These are phyloP conservation scores for Antheraea assamensis DNA, from an alignment of 2,888 invertebrate species.

Conservation along the genomic window DNA sequence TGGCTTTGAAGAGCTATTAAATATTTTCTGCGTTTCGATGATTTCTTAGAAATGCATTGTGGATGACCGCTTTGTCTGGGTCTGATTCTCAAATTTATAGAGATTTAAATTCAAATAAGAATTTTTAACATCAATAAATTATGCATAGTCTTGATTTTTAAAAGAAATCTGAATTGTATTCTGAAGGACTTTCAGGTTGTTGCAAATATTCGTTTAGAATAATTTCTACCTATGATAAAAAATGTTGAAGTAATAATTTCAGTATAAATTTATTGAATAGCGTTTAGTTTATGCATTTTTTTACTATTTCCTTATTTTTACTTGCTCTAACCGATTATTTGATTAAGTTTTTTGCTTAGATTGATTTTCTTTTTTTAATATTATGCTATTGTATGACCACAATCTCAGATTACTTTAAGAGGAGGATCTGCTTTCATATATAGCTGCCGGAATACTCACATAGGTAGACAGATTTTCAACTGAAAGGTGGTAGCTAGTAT, in stretches of 20 bases:
- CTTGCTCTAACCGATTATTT: no score
- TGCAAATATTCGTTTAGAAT: not conserved
- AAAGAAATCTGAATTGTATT: not conserved
- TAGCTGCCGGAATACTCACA: no score
- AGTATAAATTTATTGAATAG: no score
- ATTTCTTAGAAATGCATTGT: slow-evolving; percentile 52
- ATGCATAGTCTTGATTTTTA: not conserved
- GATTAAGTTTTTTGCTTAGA: no score
- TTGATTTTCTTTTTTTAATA: no score
- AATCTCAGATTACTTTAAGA: no score
- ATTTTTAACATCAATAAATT: not conserved
- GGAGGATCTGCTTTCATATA: no score
- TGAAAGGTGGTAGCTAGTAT: no score
- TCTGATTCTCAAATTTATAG: slow-evolving; percentile 12
- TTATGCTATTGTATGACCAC: no score
- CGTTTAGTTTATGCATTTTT: no score
- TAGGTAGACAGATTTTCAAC: no score
- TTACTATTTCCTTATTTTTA: no score
- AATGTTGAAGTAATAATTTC: not conserved
- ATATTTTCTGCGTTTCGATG: slow-evolving; percentile 55
- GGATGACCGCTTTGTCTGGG: slow-evolving; percentile 37
- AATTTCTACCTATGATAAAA: not conserved
- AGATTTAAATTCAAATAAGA: slow-evolving; percentile 2
- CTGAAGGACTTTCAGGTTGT: not conserved
- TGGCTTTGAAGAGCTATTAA: slow-evolving; percentile 67